A percentile compares a stretch with the other conserved stretches of the same genome.
Conservation (phyloP, 2,888 invertebrate species). For the Phortica okadai region DNA sequence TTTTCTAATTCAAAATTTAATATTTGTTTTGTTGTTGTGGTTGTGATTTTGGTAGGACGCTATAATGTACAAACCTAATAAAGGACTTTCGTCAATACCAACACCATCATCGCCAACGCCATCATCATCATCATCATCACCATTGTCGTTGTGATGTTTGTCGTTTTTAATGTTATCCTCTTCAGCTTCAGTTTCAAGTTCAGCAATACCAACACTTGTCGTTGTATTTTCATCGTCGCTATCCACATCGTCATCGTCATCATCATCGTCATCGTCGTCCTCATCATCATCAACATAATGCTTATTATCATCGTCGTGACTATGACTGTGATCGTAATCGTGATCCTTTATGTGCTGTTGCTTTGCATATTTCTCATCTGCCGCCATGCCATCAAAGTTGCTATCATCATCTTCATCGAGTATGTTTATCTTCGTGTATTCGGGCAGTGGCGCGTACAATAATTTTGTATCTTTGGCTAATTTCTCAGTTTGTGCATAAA, state of each 20-base stretch:
- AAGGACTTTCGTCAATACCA: constrained; percentile 75
- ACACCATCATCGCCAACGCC: constrained; percentile 58
- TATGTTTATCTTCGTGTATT: constrained; percentile 30
- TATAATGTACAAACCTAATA: constrained; percentile 75
- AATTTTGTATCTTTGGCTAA: constrained; percentile 43
- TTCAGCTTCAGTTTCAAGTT: constrained; percentile 49
- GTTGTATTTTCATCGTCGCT: constrained; percentile 52
- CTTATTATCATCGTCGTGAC: constrained; percentile 52
- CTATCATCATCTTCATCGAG: constrained; percentile 39
- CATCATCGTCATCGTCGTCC: constrained; percentile 56
- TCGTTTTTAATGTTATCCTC: constrained; percentile 67
- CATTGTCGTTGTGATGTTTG: constrained; percentile 54
- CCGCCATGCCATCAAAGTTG: neutral
- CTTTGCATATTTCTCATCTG: neutral
- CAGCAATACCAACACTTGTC: constrained; percentile 33
- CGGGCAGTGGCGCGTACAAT: constrained; percentile 34
- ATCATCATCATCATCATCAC: constrained; percentile 49
- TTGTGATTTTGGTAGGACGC: constrained; percentile 45
- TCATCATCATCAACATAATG: constrained; percentile 58
- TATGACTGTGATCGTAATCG: constrained; percentile 26
- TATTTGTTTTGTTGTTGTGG: constrained; percentile 42
- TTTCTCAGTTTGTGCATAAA: neutral
- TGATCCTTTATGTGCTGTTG: neutral
- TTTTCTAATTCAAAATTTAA: constrained; percentile 29
- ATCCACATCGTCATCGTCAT: constrained; percentile 62